Base-by-base conservation (phyloP, 2,888 invertebrate genomes). In the Belgica antarctica region DNA sequence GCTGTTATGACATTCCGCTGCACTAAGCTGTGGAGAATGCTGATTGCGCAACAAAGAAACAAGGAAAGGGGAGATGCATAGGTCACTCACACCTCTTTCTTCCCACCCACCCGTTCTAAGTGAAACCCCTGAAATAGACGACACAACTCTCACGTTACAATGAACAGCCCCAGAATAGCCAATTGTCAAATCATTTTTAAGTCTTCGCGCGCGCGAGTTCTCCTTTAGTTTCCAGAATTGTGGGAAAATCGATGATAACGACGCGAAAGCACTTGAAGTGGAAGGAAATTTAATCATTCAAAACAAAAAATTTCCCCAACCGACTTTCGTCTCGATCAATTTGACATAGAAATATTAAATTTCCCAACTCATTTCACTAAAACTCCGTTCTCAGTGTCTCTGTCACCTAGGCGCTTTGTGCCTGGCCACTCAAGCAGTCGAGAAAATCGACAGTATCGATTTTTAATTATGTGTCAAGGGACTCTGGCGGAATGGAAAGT, bases 311-410 rank as follows among this genome's bases (percentile, higher is more conserved):
- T 41, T 41, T 41, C 25, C 24, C 41, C 5, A 4, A 19, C 25
- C 31, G n/a, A 63, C 41, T 31, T 63, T 63, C 47, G 28, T 47
- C 28, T 25, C 52, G 68, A 68, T 15, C 68, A 68, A 68, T 68
- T 57, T 68, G 68, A 57, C 57, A 68, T 57, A 31, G n/a, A 31
- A 57, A 68, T 68, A 68, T 68, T 34, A n/a, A 68, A 57, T 68
- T 68, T 31, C 66, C 27, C 12, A 25, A 52, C 19, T 28, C 63
- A 63, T 52, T 68, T 68, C 10, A 52, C 12, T 66, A n/a, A 17
- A 17, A 57, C 7, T 46, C 15, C 17, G 17, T 12, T 1, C 52
- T 2, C 52, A 8, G 5, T 31, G 34, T 31, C 12, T 5, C 34
- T 31, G 5, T 31, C 34, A 8, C 12, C 12, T 8, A 31, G 12